Base-by-base conservation (phyloP, 2,113 vertebrate species). In the Nanorana parkeri region DNA sequence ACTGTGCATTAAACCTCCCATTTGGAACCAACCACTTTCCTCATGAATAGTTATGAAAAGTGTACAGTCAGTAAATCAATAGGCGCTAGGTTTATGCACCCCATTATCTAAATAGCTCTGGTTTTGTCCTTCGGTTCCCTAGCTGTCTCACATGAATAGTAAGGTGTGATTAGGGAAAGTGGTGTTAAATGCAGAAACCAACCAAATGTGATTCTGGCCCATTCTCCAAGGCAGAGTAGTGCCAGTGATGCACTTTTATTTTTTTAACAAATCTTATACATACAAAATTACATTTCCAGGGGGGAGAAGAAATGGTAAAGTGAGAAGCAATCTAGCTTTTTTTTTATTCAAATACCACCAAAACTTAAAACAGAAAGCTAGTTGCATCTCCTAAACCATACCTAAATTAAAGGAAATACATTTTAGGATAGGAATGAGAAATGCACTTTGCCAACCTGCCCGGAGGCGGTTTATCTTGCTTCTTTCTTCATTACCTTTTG, bases 1-100 rank as follows among this genome's bases (percentile, higher is more conserved):
- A n/a, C 73, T 17, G 80, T 85, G 73, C 78, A 85, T 86, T 90
- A 90, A 89, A 87, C 74, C 75, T 89, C 72, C 82, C 85, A 68
- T 75, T 83, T 83, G 88, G 74, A 91, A 90, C 83, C 77, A 85
- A 69, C 81, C 41, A 66, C 54, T 81, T 67, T 88, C 64, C 71
- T 88, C 82, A 84, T 87, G 54, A 89, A 83, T 77, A 87, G 77
- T 82, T 88, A 88, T 16, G 60, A 88, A 86, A 84, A 83, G 86
- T 87, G 86, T 47, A 80, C 20, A 79, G 73, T 81, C 84, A 80
- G 67, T 88, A 86, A 90, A 90, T 85, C 86, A 89, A 84, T 47
- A 86, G 17, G 56, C 8, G 67, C 16, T 67, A 76, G 8, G 72
- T 84, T 87, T 89, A 86, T 69, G 29, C 66, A 83, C 13, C 72